Conservation (phyloP, 2,888 invertebrate species). For the Gandaritis pyraliata region DNA sequence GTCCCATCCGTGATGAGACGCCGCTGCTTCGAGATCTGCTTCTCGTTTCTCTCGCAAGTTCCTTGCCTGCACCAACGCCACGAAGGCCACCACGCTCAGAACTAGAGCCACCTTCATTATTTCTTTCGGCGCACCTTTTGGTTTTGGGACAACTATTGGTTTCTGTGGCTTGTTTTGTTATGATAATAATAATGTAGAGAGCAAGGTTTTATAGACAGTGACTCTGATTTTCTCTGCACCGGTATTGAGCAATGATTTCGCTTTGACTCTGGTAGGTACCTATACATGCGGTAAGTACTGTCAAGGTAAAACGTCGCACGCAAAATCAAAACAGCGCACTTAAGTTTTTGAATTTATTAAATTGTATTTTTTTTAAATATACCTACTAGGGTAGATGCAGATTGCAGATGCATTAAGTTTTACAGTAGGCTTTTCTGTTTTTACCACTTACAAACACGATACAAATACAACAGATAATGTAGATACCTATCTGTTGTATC, state of each 20-base stretch:
- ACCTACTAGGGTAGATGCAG: too few relatives aligned
- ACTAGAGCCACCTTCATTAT: conserved; percentile 68
- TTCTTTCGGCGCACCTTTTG: conserved; percentile 36
- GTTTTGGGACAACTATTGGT: conserved; percentile 36
- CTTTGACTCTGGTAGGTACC: conserved; percentile 52
- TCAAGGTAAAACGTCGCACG: conserved; percentile 63
- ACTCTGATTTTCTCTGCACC: conserved; percentile 65
- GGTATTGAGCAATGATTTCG: conserved; percentile 71
- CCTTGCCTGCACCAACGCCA: conserved; percentile 73
- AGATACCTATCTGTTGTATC: too few relatives aligned
- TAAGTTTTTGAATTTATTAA: not conserved
- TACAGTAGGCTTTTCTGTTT: too few relatives aligned
- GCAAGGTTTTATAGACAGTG: conserved; percentile 77
- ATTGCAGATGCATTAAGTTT: too few relatives aligned
- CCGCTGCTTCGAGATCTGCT: conserved; percentile 83
- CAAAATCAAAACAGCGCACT: not conserved
- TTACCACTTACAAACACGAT: too few relatives aligned
- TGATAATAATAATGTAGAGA: conserved; percentile 57
- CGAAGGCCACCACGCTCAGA: conserved; percentile 65
- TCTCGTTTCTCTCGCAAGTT: conserved; percentile 73
- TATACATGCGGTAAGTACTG: conserved; percentile 51
- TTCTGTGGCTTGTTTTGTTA: conserved; percentile 55
- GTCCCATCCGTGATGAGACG: conserved; percentile 63
- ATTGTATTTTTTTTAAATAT: too few relatives aligned
- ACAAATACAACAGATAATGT: too few relatives aligned